Percentiles rank a stretch among this genome's conserved stretches.
Conservation (phyloP, 2,888 invertebrate species). For the Lasioglossum malachurum region DNA sequence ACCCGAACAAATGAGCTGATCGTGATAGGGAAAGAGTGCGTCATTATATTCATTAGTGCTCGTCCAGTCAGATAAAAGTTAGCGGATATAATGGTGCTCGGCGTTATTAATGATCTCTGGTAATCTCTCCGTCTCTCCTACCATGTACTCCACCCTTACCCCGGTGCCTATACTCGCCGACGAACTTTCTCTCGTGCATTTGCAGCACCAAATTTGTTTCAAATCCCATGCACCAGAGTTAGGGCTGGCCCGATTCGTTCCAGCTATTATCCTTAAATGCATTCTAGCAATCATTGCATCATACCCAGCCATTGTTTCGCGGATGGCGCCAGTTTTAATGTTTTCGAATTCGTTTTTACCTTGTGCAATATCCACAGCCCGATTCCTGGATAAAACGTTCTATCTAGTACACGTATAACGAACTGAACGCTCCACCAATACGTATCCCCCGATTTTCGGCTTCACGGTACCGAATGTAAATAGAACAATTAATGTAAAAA, state of each 20-base stretch:
- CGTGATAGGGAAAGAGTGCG: constrained; percentile 60
- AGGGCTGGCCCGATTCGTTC: constrained; percentile 71
- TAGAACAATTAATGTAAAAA: not conserved
- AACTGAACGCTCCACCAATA: not conserved
- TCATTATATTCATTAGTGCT: constrained; percentile 76
- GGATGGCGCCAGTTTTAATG: constrained; percentile 52
- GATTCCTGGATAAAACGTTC: constrained; percentile 24
- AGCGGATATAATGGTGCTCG: constrained; percentile 72
- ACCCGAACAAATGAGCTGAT: constrained; percentile 61
- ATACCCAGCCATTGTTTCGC: constrained; percentile 62
- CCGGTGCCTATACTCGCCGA: constrained; percentile 50
- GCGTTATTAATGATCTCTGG: constrained; percentile 72
- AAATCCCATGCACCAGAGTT: constrained; percentile 64
- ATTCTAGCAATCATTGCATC: constrained; percentile 57
- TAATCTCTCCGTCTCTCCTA: constrained; percentile 69
- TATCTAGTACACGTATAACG: not conserved
- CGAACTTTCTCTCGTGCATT: constrained; percentile 68
- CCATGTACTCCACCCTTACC: constrained; percentile 42
- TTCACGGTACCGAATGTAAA: not conserved
- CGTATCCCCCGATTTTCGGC: not conserved
- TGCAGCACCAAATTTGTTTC: constrained; percentile 72
- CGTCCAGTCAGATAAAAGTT: constrained; percentile 77
- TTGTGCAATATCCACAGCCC: not conserved
- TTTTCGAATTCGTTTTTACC: constrained; percentile 38
- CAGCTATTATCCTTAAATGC: constrained; percentile 72